A percentile compares a stretch with the other conserved stretches of the same genome.
Evolutionary conservation across 2,888 invertebrate genomes (phyloP).

Genomic region (Tipula lateralis): DNA sequence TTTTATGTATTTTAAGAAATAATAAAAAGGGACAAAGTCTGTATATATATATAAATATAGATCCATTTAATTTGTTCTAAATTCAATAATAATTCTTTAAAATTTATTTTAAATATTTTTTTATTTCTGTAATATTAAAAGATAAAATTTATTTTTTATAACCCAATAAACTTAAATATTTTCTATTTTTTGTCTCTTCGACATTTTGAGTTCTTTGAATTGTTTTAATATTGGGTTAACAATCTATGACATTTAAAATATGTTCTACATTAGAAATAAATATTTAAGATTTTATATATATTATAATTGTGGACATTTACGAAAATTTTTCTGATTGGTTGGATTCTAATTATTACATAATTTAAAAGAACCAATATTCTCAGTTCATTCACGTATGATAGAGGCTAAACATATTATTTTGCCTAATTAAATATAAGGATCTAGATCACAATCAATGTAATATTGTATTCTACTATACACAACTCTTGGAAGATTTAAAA

Average conservation of each 20-base stretch:
- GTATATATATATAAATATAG: not conserved
- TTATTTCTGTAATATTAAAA: not conserved
- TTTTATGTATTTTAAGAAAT: not conserved
- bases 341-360: no score
- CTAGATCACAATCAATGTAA: no score
- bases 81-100: not conserved
- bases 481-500: no score
- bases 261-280: no score
- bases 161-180: not conserved
- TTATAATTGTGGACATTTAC: no score
- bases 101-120: not conserved
- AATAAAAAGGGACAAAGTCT: not conserved
- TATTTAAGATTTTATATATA: no score
- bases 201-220: not conserved
- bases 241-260: not conserved
- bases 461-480: no score
- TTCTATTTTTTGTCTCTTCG: not conserved
- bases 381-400: no score
- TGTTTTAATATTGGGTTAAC: not conserved
- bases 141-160: not conserved
- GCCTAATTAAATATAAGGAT: no score
- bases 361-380: no score
- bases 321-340: no score
- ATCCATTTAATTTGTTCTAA: not conserved
- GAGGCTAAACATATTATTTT: no score